Conservation (phyloP, 30 jellyfish, hydroid and myxozoan species). For the Chrysaora quinquecirrha region DNA sequence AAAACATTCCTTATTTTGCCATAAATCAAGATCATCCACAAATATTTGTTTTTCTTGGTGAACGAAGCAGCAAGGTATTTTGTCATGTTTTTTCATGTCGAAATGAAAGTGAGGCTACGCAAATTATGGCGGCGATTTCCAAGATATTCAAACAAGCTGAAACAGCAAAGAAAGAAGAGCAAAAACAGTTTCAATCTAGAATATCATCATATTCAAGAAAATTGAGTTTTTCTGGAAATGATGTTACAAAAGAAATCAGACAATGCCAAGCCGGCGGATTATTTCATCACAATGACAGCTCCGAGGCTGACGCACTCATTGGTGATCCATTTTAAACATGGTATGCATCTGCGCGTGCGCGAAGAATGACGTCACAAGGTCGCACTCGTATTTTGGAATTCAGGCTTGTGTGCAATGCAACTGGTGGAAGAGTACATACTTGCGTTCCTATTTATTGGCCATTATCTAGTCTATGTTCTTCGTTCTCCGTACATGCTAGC, state of each 20-base stretch:
- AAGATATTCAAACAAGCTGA: constrained; percentile 3
- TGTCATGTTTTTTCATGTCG: constrained; percentile 22
- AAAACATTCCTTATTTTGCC: constrained; percentile 12
- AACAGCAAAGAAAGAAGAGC: constrained; percentile 1
- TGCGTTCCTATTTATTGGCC: no score
- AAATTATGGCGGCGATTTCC: constrained; percentile 3
- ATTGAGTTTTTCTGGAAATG: neutral
- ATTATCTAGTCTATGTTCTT: no score
- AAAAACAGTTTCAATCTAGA: neutral
- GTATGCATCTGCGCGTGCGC: no score
- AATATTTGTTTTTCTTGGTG: constrained; percentile 17
- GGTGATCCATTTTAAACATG: no score
- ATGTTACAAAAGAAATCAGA: neutral
- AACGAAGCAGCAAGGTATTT: neutral
- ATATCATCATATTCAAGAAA: neutral
- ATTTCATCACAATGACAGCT: neutral
- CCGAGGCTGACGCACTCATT: constrained; percentile 19
- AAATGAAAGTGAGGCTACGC: constrained; percentile 23
- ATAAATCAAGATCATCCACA: constrained; percentile 15
- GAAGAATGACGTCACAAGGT: no score
- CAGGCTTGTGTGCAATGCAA: no score
- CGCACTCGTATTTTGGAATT: no score
- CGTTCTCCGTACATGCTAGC: no score
- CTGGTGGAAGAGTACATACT: no score
- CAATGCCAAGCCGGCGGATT: neutral